Conservation (phyloP, 2,888 invertebrate genomes). For the Netelia fuscicornis region DNA sequence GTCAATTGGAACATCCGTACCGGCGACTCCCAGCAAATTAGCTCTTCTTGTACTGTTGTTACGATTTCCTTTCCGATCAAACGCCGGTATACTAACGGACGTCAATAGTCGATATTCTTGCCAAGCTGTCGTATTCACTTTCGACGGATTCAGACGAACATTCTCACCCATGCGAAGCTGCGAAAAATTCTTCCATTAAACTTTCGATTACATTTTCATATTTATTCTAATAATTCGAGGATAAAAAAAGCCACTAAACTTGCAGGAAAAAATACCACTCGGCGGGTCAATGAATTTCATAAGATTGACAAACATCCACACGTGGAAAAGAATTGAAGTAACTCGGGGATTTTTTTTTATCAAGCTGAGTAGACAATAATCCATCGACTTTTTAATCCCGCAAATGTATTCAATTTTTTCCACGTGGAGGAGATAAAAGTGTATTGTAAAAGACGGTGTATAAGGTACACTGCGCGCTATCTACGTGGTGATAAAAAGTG, state of each 20-base stretch:
- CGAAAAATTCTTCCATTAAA: conserved; percentile 8
- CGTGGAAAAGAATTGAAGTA: background rate
- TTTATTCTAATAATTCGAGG: background rate
- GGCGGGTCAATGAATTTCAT: no score
- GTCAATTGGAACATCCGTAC: conserved; percentile 96
- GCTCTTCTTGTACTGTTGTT: conserved; percentile 88
- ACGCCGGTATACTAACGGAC: conserved; percentile 97
- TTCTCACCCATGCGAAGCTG: conserved; percentile 76
- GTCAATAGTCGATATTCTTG: conserved; percentile 91
- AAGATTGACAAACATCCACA: background rate
- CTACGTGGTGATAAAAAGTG: background rate
- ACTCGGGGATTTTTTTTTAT: no score
- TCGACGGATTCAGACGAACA: conserved; percentile 72
- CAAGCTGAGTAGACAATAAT: no score
- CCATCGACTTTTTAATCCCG: no score
- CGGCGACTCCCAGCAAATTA: conserved; percentile 96
- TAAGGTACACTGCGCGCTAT: no score
- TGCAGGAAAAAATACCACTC: conserved; percentile 31
- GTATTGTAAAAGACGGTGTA: no score
- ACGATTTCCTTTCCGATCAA: conserved; percentile 90
- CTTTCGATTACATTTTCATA: background rate
- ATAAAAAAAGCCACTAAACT: conserved; percentile 41
- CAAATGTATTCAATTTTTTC: no score
- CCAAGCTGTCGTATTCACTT: conserved; percentile 75
- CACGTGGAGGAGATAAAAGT: no score